These are phyloP conservation scores for Diarsia rubi DNA, from an alignment of 2,888 invertebrate species.

Conservation along the genomic window DNA sequence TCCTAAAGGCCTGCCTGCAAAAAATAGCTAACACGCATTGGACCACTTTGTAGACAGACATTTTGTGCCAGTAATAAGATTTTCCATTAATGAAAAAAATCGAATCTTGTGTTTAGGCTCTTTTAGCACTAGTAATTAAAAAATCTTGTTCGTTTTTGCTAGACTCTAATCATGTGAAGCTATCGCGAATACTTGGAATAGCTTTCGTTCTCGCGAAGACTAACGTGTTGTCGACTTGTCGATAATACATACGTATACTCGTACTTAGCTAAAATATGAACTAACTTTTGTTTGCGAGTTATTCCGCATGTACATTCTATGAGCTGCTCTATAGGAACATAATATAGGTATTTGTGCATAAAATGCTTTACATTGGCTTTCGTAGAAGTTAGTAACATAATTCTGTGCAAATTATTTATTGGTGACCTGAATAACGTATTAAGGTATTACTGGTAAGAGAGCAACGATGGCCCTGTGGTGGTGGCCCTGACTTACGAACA, in stretches of 20 bases:
- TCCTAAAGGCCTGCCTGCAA: no score
- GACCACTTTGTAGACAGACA: neutral
- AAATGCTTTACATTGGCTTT: neutral
- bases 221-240: neutral
- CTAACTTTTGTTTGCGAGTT: neutral
- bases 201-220: neutral
- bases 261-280: neutral
- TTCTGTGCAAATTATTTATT: neutral
- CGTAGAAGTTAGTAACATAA: neutral
- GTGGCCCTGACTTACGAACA: no score
- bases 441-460: no score
- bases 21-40: no score
- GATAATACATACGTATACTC: neutral
- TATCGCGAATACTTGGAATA: neutral
- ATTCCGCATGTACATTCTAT: neutral
- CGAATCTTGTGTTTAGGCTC: constrained; percentile 3
- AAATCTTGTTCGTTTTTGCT: constrained; percentile 42
- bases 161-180: constrained; percentile 14
- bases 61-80: neutral
- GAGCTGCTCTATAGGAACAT: neutral
- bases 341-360: neutral
- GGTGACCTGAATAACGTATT: no score
- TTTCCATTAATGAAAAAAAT: constrained; percentile 1
- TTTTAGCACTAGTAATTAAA: constrained; percentile 46
- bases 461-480: no score